Base-by-base conservation (phyloP, 2,797 vertebrate genomes). In the Esox lucius region DNA sequence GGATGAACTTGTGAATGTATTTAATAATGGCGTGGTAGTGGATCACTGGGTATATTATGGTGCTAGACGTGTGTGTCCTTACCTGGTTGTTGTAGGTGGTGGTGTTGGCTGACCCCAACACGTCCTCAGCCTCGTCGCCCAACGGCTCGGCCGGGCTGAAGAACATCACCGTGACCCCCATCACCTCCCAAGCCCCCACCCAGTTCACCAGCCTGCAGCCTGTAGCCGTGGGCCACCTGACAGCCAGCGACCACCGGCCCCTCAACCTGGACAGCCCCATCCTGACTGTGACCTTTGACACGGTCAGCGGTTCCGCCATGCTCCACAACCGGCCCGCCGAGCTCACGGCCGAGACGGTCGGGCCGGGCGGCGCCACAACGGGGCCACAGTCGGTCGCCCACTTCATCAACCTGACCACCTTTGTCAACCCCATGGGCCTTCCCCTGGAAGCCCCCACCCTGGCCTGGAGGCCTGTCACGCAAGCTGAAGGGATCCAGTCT, bases 201-300 rank as follows among this genome's bases (percentile, higher is more conserved):
- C 98, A 98, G 82, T 99, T 98, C 88, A 96, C 97, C 88, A 98
- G 90, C 85, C 94, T 99, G 51, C 98, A 98, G 89, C 97, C 98
- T 0, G 96, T 99, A 7, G 95, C 97, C 0, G 95, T 98, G 26
- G 93, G 96, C 51, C 97, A 97, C 83, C 94, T 98, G 75, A 86
- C 93, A 0, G 70, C 95, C 67, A 88, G 92, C 0, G 96, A 98
- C 46, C 94, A 98, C 46, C 94, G 96, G 16, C 95, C 98, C 62
- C 90, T 99, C 72, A 96, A 96, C 22, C 93, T 99, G 78, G 98
- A 99, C 93, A 98, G 94, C 91, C 98, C 97, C 31, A 98, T 99
- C 88, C 95, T 99, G 86, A 98, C 98, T 0, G 97, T 99, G 81
- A 99, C 97, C 26, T 99, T 99, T 2, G 97, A 99, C 84, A 90